A percentile compares a stretch with the other conserved stretches of the same genome.
Evolutionary conservation across 2,113 vertebrate genomes (phyloP).

Genomic region (Prietella phreatophila): DNA sequence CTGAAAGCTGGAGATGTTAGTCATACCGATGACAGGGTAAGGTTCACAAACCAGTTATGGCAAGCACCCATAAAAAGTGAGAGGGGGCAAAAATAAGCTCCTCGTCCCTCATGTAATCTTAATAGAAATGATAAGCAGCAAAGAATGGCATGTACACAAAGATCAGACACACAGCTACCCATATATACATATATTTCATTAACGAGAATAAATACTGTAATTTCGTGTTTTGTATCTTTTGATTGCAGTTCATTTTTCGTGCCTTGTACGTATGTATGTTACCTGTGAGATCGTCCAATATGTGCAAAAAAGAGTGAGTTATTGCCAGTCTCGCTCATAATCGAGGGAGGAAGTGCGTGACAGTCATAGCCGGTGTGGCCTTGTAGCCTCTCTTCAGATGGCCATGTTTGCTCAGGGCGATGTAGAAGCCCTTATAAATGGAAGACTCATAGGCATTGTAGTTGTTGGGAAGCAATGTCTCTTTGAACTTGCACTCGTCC

Average conservation of each 20-base stretch:
- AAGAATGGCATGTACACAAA: conserved; percentile 69
- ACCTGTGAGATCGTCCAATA: conserved; percentile 76
- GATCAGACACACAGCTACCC: conserved; percentile 76
- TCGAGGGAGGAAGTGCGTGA: conserved; percentile 93
- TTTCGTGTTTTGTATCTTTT: conserved; percentile 64
- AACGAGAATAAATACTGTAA: conserved; percentile 76
- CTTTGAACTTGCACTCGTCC: conserved; percentile 93
- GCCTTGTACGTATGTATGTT: conserved; percentile 65
- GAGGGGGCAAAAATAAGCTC: conserved; percentile 51
- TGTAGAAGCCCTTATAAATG: conserved; percentile 79
- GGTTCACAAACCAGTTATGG: conserved; percentile 65
- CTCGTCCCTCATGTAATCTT: conserved; percentile 58
- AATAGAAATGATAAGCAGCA: conserved; percentile 77
- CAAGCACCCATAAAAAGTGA: conserved; percentile 67
- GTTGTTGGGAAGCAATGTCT: conserved; percentile 90
- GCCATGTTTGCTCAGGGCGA: conserved; percentile 91
- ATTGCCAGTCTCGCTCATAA: conserved; percentile 79
- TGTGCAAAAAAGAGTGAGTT: conserved; percentile 83
- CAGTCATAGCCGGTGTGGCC: conserved; percentile 89
- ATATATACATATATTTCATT: conserved; percentile 80
- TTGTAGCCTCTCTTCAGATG: conserved; percentile 87
- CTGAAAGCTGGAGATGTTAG: conserved; percentile 53
- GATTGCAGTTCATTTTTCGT: conserved; percentile 62
- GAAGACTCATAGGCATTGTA: conserved; percentile 94
- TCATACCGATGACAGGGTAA: conserved; percentile 63